Percentiles rank a stretch among this genome's conserved stretches.
phyloP scores from a whole-genome alignment of 2,797 vertebrate genomes.

The Channa striata region DNA sequence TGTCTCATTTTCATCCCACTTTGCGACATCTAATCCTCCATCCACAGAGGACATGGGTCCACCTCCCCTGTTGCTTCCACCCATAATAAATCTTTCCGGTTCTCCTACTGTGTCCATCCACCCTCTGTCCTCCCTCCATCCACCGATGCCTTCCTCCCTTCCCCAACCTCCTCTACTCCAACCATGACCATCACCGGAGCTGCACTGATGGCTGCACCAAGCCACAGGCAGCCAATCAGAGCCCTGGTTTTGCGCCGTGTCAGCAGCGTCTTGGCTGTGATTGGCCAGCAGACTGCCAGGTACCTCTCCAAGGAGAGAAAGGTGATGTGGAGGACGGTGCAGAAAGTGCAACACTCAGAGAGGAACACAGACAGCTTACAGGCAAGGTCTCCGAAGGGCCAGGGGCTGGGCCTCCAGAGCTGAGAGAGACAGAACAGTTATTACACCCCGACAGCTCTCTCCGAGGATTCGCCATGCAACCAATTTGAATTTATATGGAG shows the following conservation, averaged over 20 bases:
- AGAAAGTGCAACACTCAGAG: slow-evolving; percentile 88
- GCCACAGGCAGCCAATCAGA: slow-evolving; percentile 84
- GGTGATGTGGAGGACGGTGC: slow-evolving; percentile 88
- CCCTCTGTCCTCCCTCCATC: slow-evolving; percentile 49
- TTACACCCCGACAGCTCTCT: background rate
- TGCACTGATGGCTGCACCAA: slow-evolving; percentile 78
- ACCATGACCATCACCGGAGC: slow-evolving; percentile 83
- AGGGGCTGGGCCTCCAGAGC: slow-evolving; percentile 86
- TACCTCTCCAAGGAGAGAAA: slow-evolving; percentile 87
- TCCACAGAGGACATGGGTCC: slow-evolving; percentile 24
- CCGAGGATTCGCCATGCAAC: background rate
- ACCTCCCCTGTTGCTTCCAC: slow-evolving; percentile 55
- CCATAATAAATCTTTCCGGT: slow-evolving; percentile 19
- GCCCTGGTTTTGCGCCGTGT: slow-evolving; percentile 79
- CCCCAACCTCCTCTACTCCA: slow-evolving; percentile 79
- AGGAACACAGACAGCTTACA: slow-evolving; percentile 86
- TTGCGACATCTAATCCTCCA: slow-evolving; percentile 12
- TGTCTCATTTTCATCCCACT: slow-evolving; percentile 37
- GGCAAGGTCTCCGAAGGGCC: slow-evolving; percentile 82
- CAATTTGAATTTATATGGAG: background rate
- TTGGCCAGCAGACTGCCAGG: slow-evolving; percentile 85
- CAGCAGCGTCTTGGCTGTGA: slow-evolving; percentile 83
- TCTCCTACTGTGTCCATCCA: slow-evolving; percentile 46
- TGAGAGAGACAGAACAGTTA: slow-evolving; percentile 37
- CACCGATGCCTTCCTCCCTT: slow-evolving; percentile 49